A percentile compares a stretch with the other conserved stretches of the same genome.
Evolutionary conservation across 2,797 vertebrate genomes (phyloP).

Genomic region (Myripristis murdjan): DNA sequence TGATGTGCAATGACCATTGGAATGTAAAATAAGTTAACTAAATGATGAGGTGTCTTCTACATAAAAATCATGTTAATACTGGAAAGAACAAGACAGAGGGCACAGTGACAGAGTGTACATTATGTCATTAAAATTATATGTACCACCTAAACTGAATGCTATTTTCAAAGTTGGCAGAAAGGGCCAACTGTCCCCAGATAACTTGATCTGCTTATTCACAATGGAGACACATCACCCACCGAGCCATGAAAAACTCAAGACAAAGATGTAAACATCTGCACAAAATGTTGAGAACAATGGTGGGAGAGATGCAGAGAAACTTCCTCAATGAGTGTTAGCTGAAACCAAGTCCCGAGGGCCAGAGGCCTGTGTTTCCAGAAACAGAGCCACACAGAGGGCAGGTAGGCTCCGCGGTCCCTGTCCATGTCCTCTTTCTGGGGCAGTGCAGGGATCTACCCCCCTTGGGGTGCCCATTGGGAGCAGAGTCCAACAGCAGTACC

Average conservation of each 20-base stretch:
- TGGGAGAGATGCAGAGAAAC: conserved; percentile 41
- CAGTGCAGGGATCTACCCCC: conserved; percentile 23
- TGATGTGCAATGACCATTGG: conserved; percentile 37
- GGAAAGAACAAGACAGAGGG: conserved; percentile 18
- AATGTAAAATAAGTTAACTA: conserved; percentile 28
- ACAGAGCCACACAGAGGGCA: conserved; percentile 36
- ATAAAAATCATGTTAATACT: conserved; percentile 4
- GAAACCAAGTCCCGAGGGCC: conserved; percentile 39
- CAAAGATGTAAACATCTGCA: conserved; percentile 70
- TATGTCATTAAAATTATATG: conserved; percentile 26
- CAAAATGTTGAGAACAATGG: conserved; percentile 44
- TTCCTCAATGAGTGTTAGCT: conserved; percentile 39
- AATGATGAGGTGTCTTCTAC: conserved; percentile 16
- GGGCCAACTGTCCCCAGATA: not conserved
- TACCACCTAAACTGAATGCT: conserved; percentile 31
- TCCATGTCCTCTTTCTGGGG: conserved; percentile 32
- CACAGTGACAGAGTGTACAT: conserved; percentile 17
- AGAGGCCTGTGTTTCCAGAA: conserved; percentile 47
- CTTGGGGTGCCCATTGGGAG: conserved; percentile 54
- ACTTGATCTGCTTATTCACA: not conserved
- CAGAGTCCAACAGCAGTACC: conserved; percentile 70
- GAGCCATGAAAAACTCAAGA: conserved; percentile 24
- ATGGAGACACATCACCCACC: conserved; percentile 1
- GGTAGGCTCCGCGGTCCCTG: conserved; percentile 37
- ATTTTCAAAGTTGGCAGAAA: conserved; percentile 28